Evolutionary conservation across 2,797 vertebrate genomes (phyloP).

Genomic region (Takifugu rubripes): DNA sequence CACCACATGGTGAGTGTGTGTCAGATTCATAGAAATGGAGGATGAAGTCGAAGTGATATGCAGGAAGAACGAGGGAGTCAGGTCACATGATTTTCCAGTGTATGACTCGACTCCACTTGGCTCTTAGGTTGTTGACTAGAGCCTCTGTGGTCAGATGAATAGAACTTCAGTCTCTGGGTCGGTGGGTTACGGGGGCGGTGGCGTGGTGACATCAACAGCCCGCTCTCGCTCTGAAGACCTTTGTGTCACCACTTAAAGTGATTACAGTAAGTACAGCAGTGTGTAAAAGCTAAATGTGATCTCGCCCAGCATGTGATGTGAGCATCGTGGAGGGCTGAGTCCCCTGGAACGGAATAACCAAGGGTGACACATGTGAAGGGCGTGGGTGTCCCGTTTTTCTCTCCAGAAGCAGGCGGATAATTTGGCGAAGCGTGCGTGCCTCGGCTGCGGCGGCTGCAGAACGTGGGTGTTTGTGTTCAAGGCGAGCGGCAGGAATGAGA

Average conservation of each 20-base stretch:
- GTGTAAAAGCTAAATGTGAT: background rate
- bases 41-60: slow-evolving; percentile 6
- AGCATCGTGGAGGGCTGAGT: slow-evolving; percentile 11
- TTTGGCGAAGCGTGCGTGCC: slow-evolving; percentile 28
- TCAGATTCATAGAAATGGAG: slow-evolving; percentile 1
- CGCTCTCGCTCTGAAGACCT: slow-evolving; percentile 1
- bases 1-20: slow-evolving; percentile 85
- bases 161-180: slow-evolving; percentile 49
- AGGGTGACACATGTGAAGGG: slow-evolving; percentile 32
- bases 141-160: slow-evolving; percentile 61
- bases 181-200: slow-evolving; percentile 39
- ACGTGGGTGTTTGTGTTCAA: slow-evolving; percentile 56
- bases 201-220: slow-evolving; percentile 46
- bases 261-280: background rate
- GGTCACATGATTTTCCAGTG: slow-evolving; percentile 43
- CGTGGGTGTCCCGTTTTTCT: slow-evolving; percentile 44
- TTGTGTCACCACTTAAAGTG: background rate
- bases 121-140: slow-evolving; percentile 46
- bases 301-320: background rate
- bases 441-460: slow-evolving; percentile 14
- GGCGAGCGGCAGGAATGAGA: slow-evolving; percentile 42
- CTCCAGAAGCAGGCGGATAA: slow-evolving; percentile 39
- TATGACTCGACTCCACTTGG: slow-evolving; percentile 32
- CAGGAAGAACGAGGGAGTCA: slow-evolving; percentile 17
- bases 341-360: slow-evolving; percentile 50